phyloP scores from a whole-genome alignment of 2,888 invertebrate species.

The Chymomyza caudatula region DNA sequence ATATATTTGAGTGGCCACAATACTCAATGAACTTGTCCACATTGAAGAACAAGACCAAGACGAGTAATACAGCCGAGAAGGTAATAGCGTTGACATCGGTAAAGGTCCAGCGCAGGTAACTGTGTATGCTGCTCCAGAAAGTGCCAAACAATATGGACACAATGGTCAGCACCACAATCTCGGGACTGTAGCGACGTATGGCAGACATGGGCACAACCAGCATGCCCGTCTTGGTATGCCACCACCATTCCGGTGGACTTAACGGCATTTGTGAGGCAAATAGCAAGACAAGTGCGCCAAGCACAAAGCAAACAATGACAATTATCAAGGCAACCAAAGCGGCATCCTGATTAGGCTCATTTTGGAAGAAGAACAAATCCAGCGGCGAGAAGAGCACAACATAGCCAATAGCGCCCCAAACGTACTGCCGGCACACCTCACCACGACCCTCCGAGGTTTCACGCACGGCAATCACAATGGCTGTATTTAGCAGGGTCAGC shows the following conservation, averaged over 20 bases:
- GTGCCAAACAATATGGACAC: slow-evolving; percentile 86
- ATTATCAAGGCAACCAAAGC: slow-evolving; percentile 59
- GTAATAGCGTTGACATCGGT: slow-evolving; percentile 58
- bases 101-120: slow-evolving; percentile 85
- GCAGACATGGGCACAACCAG: slow-evolving; percentile 89
- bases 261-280: slow-evolving; percentile 82
- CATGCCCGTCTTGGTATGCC: slow-evolving; percentile 89
- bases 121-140: slow-evolving; percentile 89
- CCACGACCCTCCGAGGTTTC: slow-evolving; percentile 89
- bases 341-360: slow-evolving; percentile 61
- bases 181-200: slow-evolving; percentile 86
- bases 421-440: slow-evolving; percentile 88
- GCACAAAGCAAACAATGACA: slow-evolving; percentile 80
- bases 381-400: slow-evolving; percentile 84
- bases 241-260: slow-evolving; percentile 92
- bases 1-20: slow-evolving; percentile 88
- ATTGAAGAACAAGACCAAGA: slow-evolving; percentile 78
- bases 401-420: slow-evolving; percentile 86
- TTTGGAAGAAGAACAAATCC: slow-evolving; percentile 74
- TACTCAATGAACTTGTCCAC: slow-evolving; percentile 91
- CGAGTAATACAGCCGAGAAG: slow-evolving; percentile 61
- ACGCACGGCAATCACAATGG: slow-evolving; percentile 89
- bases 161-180: slow-evolving; percentile 84
- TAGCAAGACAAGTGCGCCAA: slow-evolving; percentile 82
- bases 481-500: slow-evolving; percentile 84